These are phyloP conservation scores for Caenorhabditis drosophilae DNA, from an alignment of 2,888 invertebrate species.

Conservation along the genomic window DNA sequence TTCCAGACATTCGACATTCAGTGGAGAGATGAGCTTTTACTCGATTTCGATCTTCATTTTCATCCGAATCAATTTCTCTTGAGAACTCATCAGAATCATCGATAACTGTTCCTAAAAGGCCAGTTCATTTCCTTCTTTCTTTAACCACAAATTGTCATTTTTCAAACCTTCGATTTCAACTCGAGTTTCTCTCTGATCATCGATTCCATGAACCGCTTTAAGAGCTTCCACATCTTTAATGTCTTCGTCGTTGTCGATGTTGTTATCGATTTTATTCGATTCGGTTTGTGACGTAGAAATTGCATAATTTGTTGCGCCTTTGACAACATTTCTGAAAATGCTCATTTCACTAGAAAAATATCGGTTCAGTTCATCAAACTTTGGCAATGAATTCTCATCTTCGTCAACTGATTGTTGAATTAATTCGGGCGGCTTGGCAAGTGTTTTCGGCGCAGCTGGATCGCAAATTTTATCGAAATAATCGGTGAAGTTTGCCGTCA, in stretches of 20 bases:
- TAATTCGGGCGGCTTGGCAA: constrained; percentile 15
- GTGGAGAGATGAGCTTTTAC: constrained; percentile 56
- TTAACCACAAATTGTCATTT: too few species aligned
- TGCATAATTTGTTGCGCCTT: constrained; percentile 32
- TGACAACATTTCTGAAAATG: constrained; percentile 11
- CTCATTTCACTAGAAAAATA: neutral
- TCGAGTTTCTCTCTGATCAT: constrained; percentile 15
- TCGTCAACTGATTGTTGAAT: constrained; percentile 19
- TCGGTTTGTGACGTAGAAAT: constrained; percentile 17
- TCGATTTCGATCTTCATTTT: constrained; percentile 9
- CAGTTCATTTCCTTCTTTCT: too few species aligned
- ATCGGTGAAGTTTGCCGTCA: constrained; percentile 53
- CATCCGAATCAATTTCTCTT: constrained; percentile 12
- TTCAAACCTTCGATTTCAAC: constrained; percentile 27
- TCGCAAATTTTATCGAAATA: constrained; percentile 64
- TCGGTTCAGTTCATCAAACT: neutral
- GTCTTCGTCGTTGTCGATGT: constrained; percentile 16
- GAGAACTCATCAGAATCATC: constrained; percentile 44
- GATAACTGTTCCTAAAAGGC: constrained; percentile 36
- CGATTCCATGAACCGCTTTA: constrained; percentile 12
- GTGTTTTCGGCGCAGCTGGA: constrained; percentile 28
- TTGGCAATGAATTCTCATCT: neutral
- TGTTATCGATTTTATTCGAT: too few species aligned
- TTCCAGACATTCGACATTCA: constrained; percentile 64
- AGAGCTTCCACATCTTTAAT: constrained; percentile 17